Conservation (phyloP, 2,797 vertebrate species). For the Sebastes nivosus region DNA sequence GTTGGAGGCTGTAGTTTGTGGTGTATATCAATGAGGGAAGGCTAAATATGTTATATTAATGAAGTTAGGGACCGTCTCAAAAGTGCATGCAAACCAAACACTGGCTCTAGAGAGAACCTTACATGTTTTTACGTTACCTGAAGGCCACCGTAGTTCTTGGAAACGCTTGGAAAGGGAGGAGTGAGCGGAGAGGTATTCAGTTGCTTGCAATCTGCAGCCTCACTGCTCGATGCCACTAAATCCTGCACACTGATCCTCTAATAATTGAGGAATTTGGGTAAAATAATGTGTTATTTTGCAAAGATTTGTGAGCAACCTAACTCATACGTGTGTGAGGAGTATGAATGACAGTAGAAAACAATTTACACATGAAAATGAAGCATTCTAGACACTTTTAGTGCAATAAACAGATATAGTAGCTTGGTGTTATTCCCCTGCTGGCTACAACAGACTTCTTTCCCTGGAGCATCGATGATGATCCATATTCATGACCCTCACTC, state of each 20-base stretch:
- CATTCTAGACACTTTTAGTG: not conserved
- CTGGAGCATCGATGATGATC: not conserved
- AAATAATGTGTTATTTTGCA: not conserved
- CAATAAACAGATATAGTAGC: not conserved
- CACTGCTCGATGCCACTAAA: no score
- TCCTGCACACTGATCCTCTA: not conserved
- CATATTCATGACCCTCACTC: conserved; percentile 36
- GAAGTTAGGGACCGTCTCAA: no score
- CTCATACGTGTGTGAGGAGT: not conserved
- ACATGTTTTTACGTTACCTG: no score
- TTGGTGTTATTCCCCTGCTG: not conserved
- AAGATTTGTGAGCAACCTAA: not conserved
- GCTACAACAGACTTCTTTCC: not conserved
- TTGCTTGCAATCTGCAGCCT: no score
- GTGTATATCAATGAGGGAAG: no score
- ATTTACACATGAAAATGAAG: not conserved
- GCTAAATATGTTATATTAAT: no score
- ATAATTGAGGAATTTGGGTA: not conserved
- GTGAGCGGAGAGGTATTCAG: fast-evolving
- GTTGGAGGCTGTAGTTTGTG: no score
- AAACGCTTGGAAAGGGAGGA: no score
- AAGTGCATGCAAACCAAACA: no score
- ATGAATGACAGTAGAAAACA: not conserved
- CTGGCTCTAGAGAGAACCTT: no score
- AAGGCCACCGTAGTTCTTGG: no score